Evolutionary conservation across 2,797 vertebrate species (phyloP).

Genomic region (Aulostomus chinensis): DNA sequence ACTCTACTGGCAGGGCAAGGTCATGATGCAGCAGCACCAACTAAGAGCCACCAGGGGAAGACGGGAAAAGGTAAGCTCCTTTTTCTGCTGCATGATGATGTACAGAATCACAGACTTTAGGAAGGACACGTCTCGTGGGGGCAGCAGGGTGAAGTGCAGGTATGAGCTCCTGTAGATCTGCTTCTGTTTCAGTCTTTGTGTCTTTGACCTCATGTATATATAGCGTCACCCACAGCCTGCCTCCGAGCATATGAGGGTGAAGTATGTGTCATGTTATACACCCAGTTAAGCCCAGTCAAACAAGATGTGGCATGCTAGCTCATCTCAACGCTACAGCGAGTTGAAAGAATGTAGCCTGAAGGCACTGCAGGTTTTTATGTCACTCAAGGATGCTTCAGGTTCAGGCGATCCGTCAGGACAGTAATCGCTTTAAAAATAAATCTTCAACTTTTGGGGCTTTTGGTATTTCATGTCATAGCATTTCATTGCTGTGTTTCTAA

Average conservation of each 20-base stretch:
- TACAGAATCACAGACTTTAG: too few relatives aligned
- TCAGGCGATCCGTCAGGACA: neutral
- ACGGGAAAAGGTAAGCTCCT: slow-evolving; percentile 56
- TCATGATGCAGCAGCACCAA: slow-evolving; percentile 30
- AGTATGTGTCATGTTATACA: slow-evolving; percentile 11
- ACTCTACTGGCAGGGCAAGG: slow-evolving; percentile 32
- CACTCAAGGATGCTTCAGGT: slow-evolving; percentile 6
- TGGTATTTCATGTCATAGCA: too few relatives aligned
- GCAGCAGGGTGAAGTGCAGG: too few relatives aligned
- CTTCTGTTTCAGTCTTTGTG: too few relatives aligned
- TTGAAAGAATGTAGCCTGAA: slow-evolving; percentile 58
- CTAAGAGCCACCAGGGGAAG: slow-evolving; percentile 43
- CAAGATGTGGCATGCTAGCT: slow-evolving; percentile 62
- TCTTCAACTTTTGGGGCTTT: neutral
- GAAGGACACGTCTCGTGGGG: too few relatives aligned
- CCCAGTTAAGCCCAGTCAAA: slow-evolving; percentile 13
- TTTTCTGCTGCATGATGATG: neutral
- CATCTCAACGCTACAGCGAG: slow-evolving; percentile 28
- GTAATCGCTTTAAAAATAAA: neutral
- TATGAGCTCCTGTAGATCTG: too few relatives aligned
- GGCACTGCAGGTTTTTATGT: slow-evolving; percentile 22
- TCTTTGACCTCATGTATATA: slow-evolving; percentile 9
- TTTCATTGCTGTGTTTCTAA: too few relatives aligned
- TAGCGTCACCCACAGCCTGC: neutral
- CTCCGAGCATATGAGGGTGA: neutral